Percentiles rank a stretch among this genome's conserved stretches.
phyloP scores from a whole-genome alignment of 2,113 vertebrate genomes.

The Edolisoma coerulescens region DNA sequence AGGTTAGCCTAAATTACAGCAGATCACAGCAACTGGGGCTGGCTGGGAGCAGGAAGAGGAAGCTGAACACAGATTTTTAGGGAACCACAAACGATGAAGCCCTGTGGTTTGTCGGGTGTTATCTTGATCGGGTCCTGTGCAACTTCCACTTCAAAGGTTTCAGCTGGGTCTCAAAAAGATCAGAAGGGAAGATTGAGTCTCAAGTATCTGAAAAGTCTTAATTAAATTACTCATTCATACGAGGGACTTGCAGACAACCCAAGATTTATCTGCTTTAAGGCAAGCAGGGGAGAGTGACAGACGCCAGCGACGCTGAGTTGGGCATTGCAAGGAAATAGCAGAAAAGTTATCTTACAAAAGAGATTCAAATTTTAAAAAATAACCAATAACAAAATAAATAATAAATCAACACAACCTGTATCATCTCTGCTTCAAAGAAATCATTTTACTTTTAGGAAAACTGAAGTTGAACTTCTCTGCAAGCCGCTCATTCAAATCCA shows the following conservation, averaged over 20 bases:
- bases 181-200: constrained; percentile 1
- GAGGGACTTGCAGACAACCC: neutral
- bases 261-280: neutral
- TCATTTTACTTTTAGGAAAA: neutral
- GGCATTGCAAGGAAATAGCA: neutral
- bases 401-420: neutral
- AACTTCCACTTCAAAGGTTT: constrained; percentile 44
- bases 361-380: neutral
- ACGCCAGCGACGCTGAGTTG: accelerated
- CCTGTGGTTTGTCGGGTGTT: neutral
- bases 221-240: constrained; percentile 39
- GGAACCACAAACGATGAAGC: constrained; percentile 12
- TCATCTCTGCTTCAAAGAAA: neutral
- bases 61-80: constrained; percentile 12
- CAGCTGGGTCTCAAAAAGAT: neutral
- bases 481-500: neutral
- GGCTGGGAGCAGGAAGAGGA: constrained; percentile 15
- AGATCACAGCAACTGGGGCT: neutral
- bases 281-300: neutral
- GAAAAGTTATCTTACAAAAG: neutral
- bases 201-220: neutral
- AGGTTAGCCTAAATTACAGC: neutral
- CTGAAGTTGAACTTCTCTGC: neutral
- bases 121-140: constrained; percentile 11
- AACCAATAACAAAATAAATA: neutral